Evolutionary conservation across 30 jellyfish, hydroid and myxozoan species (phyloP).

Genomic region (Chrysaora quinquecirrha): DNA sequence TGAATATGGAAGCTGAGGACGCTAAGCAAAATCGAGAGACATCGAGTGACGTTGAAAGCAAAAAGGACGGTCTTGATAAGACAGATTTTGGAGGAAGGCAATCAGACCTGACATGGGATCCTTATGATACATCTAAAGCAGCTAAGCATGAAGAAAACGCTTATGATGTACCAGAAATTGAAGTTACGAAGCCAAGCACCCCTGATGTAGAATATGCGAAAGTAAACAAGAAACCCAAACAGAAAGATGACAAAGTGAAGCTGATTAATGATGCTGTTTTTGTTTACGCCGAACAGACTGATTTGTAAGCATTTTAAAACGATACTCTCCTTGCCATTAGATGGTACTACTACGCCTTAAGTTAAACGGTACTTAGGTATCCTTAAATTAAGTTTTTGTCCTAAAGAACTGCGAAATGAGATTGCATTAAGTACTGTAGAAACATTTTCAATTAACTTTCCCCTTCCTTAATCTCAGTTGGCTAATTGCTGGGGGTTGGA

Average conservation of each 20-base stretch:
- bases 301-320: neutral
- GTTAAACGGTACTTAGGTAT: no score
- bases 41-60: neutral
- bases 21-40: no score
- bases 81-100: neutral
- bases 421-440: no score
- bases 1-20: no score
- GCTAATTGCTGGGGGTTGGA: no score
- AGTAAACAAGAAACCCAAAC: neutral
- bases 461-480: no score
- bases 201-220: constrained; percentile 6
- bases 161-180: constrained; percentile 27
- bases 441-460: no score
- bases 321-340: no score
- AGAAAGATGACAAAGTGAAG: neutral
- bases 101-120: constrained; percentile 51
- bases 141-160: constrained; percentile 44
- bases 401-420: no score
- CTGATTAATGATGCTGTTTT: neutral
- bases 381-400: no score
- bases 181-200: neutral
- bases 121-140: constrained; percentile 50
- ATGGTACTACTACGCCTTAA: no score
- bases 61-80: neutral
- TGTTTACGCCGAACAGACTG: neutral